Percentiles rank a stretch among this genome's conserved stretches.
Evolutionary conservation across 2,888 invertebrate species (phyloP).

Genomic region (Lobophora halterata): DNA sequence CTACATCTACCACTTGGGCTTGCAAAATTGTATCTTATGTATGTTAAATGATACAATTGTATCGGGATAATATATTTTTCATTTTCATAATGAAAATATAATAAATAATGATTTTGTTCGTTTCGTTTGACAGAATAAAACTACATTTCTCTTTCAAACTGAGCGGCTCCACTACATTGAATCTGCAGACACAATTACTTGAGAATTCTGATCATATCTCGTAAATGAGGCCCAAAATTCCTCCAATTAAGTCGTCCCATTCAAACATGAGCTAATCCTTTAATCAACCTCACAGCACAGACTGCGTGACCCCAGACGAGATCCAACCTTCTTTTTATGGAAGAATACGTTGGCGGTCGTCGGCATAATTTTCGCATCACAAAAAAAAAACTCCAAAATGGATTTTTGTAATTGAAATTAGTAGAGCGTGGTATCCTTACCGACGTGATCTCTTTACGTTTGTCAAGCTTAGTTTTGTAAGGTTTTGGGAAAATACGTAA

Average conservation of each 20-base stretch:
- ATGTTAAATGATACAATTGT: too few relatives aligned
- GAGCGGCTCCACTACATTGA: neutral
- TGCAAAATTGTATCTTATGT: too few relatives aligned
- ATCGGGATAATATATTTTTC: too few relatives aligned
- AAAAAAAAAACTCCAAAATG: neutral
- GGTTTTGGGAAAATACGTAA: slow-evolving; percentile 5
- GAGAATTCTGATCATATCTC: neutral
- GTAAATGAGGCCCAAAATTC: slow-evolving; percentile 8
- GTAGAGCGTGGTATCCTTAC: too few relatives aligned
- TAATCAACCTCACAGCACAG: slow-evolving; percentile 15
- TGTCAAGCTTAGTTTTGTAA: too few relatives aligned
- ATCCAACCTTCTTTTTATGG: slow-evolving; percentile 1
- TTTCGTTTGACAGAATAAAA: slow-evolving; percentile 16
- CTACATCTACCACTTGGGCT: too few relatives aligned
- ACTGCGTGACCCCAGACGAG: slow-evolving; percentile 11
- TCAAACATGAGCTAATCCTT: slow-evolving; percentile 8
- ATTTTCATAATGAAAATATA: too few relatives aligned
- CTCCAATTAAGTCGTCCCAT: slow-evolving; percentile 6
- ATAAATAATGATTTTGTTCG: too few relatives aligned
- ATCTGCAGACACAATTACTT: neutral
- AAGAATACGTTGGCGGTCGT: slow-evolving; percentile 3
- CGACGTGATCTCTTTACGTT: too few relatives aligned
- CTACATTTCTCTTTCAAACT: slow-evolving; percentile 10
- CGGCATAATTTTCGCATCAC: neutral
- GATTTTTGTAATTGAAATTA: neutral